A percentile compares a stretch with the other conserved stretches of the same genome.
These are phyloP conservation scores for Petrolisthes cinctipes DNA, from an alignment of 2,888 invertebrate species.

Conservation along the genomic window DNA sequence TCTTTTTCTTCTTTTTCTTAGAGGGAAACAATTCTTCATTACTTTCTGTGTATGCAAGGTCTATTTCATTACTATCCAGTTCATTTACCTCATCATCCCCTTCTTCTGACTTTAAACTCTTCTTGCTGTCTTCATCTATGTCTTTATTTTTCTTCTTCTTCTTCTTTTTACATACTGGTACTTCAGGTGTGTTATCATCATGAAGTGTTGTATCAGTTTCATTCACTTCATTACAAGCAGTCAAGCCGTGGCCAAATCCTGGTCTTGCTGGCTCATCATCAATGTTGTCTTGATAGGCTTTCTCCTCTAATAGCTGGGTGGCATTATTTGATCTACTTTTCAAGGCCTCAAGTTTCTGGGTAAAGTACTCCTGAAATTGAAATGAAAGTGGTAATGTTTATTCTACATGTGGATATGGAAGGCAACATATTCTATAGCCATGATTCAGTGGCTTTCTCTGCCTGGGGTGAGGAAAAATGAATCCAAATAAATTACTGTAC, in stretches of 20 bases:
- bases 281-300: not conserved
- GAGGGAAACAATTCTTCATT: no score
- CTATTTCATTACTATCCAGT: not conserved
- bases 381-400: not conserved
- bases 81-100: not conserved
- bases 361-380: slow-evolving; percentile 25
- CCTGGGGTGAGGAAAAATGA: not conserved
- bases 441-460: no score
- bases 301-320: not conserved
- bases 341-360: slow-evolving; percentile 34
- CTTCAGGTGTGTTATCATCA: not conserved
- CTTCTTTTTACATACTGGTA: not conserved
- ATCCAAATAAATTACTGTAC: not conserved
- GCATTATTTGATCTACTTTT: not conserved
- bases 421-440: no score
- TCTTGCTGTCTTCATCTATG: not conserved
- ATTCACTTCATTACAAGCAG: not conserved
- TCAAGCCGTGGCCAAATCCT: not conserved
- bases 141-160: slow-evolving; percentile 22
- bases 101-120: not conserved
- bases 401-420: no score
- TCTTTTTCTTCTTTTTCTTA: slow-evolving; percentile 23
- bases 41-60: not conserved
- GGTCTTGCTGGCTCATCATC: not conserved
- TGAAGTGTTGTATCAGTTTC: not conserved